A percentile compares a stretch with the other conserved stretches of the same genome.
phyloP scores from a whole-genome alignment of 2,113 vertebrate species.

The Forbesichthys papilliferus region DNA sequence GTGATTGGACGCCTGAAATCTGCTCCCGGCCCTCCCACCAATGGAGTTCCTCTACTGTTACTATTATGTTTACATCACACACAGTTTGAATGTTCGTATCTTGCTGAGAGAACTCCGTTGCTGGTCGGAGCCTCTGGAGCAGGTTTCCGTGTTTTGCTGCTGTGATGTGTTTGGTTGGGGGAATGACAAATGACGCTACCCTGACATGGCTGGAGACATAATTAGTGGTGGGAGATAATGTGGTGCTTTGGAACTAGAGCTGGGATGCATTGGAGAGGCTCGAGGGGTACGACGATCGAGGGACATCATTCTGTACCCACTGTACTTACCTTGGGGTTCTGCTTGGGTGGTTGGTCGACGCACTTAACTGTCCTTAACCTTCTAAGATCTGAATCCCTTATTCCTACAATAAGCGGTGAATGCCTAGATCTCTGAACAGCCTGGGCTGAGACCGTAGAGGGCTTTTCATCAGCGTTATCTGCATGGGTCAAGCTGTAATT shows the following conservation, averaged over 20 bases:
- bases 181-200: constrained; percentile 54
- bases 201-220: constrained; percentile 44
- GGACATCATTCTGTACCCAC: too few species aligned
- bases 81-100: not conserved
- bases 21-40: constrained; percentile 45
- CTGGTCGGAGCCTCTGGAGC: constrained; percentile 51
- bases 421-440: constrained; percentile 12
- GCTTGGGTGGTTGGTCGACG: constrained; percentile 42
- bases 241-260: constrained; percentile 37
- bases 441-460: constrained; percentile 20
- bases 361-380: constrained; percentile 5
- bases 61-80: not conserved
- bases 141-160: constrained; percentile 58
- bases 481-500: constrained; percentile 49
- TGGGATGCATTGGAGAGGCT: constrained; percentile 44
- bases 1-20: constrained; percentile 59
- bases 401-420: not conserved
- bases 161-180: constrained; percentile 59
- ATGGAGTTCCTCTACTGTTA: constrained; percentile 18
- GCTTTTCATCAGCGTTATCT: constrained; percentile 16
- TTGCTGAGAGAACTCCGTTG: constrained; percentile 24
- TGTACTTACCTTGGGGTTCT: constrained; percentile 14
- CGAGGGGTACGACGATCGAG: not conserved
- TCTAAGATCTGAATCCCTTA: not conserved
- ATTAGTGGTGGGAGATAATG: constrained; percentile 52